A percentile compares a stretch with the other conserved stretches of the same genome.
Evolutionary conservation across 2,888 invertebrate genomes (phyloP).

Genomic region (Nemotelus pantherinus): DNA sequence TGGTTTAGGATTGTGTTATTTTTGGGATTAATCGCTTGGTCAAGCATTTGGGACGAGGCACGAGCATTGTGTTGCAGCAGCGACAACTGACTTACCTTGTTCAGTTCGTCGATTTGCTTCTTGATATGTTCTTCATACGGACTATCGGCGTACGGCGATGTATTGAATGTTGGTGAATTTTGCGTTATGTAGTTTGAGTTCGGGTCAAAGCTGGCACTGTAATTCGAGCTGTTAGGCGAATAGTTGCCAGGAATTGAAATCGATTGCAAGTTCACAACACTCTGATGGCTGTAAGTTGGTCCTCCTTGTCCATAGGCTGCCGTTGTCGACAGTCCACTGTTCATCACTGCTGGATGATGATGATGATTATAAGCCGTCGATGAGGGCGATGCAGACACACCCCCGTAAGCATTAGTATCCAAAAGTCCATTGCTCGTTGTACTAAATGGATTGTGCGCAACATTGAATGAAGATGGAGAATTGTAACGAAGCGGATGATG

Average conservation of each 20-base stretch:
- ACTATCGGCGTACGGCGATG: constrained; percentile 48
- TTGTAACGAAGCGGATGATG: constrained; percentile 51
- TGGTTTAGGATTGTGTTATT: constrained; percentile 50
- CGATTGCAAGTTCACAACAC: constrained; percentile 51
- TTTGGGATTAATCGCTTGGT: constrained; percentile 46
- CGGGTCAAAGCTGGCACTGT: constrained; percentile 50
- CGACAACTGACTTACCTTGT: constrained; percentile 54
- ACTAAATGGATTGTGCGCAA: constrained; percentile 53
- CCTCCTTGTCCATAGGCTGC: constrained; percentile 47
- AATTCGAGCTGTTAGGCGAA: constrained; percentile 52
- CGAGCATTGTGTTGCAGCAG: constrained; percentile 46
- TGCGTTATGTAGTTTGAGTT: constrained; percentile 51
- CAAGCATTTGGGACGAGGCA: constrained; percentile 49
- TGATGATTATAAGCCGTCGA: constrained; percentile 47
- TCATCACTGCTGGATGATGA: constrained; percentile 40
- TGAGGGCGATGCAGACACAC: constrained; percentile 24
- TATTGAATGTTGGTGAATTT: constrained; percentile 49
- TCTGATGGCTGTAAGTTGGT: constrained; percentile 50
- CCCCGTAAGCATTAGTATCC: constrained; percentile 47
- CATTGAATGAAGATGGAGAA: constrained; percentile 53
- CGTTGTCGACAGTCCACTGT: constrained; percentile 46
- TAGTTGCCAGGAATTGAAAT: constrained; percentile 50
- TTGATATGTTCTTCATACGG: constrained; percentile 53
- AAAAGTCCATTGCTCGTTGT: constrained; percentile 51
- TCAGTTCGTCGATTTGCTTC: constrained; percentile 53